phyloP scores from a whole-genome alignment of 2,888 invertebrate species.

The Coronaproctus castanopsis region DNA sequence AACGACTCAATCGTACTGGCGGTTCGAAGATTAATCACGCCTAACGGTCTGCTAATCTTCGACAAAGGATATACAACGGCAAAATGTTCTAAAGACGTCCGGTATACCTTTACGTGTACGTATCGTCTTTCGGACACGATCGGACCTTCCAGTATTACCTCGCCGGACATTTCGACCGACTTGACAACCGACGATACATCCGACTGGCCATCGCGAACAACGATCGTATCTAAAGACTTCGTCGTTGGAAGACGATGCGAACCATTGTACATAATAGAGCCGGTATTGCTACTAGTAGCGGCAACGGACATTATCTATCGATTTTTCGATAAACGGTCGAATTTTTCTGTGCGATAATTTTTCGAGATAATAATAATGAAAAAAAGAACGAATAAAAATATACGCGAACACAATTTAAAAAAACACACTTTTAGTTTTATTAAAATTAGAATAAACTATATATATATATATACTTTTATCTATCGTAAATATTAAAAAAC shows the following conservation, averaged over 20 bases:
- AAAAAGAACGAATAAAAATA: no score
- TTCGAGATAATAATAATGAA: no score
- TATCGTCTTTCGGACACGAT: constrained; percentile 35
- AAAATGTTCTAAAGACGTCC: constrained; percentile 41
- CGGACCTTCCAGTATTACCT: constrained; percentile 36
- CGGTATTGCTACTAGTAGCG: no score
- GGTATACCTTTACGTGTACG: constrained; percentile 41
- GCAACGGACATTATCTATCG: no score
- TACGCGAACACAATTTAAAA: no score
- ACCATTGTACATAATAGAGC: no score
- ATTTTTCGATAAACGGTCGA: no score
- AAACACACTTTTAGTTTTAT: no score
- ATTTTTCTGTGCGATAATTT: no score
- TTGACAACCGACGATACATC: not conserved
- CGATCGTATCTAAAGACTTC: not conserved
- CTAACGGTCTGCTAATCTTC: constrained; percentile 38
- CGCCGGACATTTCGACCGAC: constrained; percentile 36
- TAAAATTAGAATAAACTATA: no score
- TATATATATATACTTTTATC: no score
- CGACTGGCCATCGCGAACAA: not conserved
- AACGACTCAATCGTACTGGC: not conserved
- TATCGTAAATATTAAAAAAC: no score
- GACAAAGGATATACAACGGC: constrained; percentile 43
- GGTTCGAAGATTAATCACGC: constrained; percentile 39
- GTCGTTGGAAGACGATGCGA: not conserved